Base-by-base conservation (phyloP, 23 tunicate genomes). In the Diplosoma virens region DNA sequence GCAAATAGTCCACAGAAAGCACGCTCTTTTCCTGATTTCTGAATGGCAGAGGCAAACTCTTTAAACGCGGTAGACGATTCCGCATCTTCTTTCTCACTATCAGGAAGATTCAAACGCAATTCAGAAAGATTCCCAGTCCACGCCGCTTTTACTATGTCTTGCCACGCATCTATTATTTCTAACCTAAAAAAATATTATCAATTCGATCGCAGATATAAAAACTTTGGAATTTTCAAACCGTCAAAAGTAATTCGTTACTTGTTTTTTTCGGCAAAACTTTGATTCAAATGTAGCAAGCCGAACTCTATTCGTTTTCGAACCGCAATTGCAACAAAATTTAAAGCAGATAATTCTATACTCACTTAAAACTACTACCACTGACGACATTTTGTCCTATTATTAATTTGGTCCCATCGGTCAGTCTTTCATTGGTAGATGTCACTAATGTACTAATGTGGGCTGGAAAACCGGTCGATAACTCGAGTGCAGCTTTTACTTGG, bases 401-500 rank as follows among this genome's bases (percentile, higher is more conserved):
- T 18, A 89, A 66, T 14, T 53, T 22, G 20, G 47, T 35, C 16
- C 71, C 68, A 35, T 83, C 84, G 24, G 52, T n/a, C 7, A 82
- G 25, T 14, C 7, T 26, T 47, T 70, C 48, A 4, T 73, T 76
- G 14, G 78, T 67, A 61, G 59, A 14, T 34, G 59, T 45, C 33
- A 34, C 31, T 0, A 89, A 46, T 32, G 68, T 31, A 30, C 60
- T 71, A 16, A 83, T 58, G 70, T 69, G 80, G n/a, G 96, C 69
- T 32, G 96, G 96, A 0, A 89, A 33, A 14, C 96, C 96, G 0
- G 69, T 46, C 3, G 81, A 59, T 34, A 89, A 58, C 47, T 89
- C 96, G 23, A 89, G 81, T 6, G 64, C 47, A 25, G 71, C 76
- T 63, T 89, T 89, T 0, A 89, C 80, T 71, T 75, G 72, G 48